Conservation (phyloP, 2,888 invertebrate genomes). For the Diarsia rubi region DNA sequence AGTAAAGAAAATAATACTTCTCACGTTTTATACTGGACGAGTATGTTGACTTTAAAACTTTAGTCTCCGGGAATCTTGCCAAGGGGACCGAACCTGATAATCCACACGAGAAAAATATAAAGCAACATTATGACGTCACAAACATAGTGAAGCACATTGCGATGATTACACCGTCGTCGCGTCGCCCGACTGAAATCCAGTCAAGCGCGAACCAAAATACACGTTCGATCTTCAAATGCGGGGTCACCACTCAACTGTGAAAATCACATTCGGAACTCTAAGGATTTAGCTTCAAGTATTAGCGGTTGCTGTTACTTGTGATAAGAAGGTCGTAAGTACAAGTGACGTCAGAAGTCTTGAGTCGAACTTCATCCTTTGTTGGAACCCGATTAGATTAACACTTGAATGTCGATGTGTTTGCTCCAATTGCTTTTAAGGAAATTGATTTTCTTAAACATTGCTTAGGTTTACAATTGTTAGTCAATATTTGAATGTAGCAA, state of each 20-base stretch:
- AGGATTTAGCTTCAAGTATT: conserved; percentile 46
- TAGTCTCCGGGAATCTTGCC: not conserved
- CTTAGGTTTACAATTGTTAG: conserved; percentile 22
- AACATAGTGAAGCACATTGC: conserved; percentile 45
- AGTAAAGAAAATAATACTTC: not conserved
- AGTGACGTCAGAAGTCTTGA: conserved; percentile 40
- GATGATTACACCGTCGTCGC: conserved; percentile 30
- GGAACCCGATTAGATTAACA: conserved; percentile 34
- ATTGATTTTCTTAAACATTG: conserved; percentile 37
- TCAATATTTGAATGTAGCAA: conserved; percentile 24
- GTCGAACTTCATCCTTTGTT: conserved; percentile 35
- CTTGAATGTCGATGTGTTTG: conserved; percentile 44
- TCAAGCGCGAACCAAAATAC: conserved; percentile 52
- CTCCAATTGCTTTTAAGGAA: conserved; percentile 41
- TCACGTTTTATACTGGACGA: not conserved
- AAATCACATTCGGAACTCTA: conserved; percentile 62
- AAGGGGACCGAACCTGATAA: conserved; percentile 4
- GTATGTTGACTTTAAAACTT: not conserved
- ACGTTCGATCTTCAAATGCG: conserved; percentile 37
- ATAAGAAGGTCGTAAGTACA: conserved; percentile 43
- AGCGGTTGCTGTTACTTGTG: conserved; percentile 51
- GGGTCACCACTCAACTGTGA: conserved; percentile 60
- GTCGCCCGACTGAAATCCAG: conserved; percentile 33
- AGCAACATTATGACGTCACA: conserved; percentile 27
- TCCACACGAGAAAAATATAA: conserved; percentile 1